Evolutionary conservation across 2,888 invertebrate species (phyloP).

Genomic region (Dryomyza anilis): DNA sequence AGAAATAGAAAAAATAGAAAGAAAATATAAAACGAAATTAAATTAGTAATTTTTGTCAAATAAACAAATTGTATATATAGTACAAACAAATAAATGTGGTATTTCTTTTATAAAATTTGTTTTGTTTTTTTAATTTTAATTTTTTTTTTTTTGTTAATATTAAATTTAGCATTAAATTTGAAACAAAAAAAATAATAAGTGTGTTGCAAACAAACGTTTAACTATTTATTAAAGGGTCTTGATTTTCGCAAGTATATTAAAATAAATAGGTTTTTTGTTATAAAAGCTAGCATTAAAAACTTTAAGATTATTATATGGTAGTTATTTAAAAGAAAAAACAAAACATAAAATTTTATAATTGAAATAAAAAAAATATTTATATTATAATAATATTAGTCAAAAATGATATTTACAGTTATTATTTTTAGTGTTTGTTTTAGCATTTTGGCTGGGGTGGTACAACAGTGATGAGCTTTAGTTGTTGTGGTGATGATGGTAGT

Average conservation of each 20-base stretch:
- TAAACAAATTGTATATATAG: slow-evolving; percentile 22
- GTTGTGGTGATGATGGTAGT: slow-evolving; percentile 28
- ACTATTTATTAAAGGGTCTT: slow-evolving; percentile 11
- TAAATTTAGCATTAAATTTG: slow-evolving; percentile 2
- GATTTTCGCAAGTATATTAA: too few species aligned
- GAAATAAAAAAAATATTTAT: too few species aligned
- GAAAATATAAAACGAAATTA: slow-evolving; percentile 19
- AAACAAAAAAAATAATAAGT: neutral
- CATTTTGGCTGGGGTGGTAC: slow-evolving; percentile 25
- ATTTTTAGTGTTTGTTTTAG: slow-evolving; percentile 43
- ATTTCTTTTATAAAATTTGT: slow-evolving; percentile 35
- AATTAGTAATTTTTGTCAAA: slow-evolving; percentile 8
- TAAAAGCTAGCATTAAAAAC: slow-evolving; percentile 5
- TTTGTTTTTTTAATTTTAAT: slow-evolving; percentile 31
- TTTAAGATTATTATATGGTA: too few species aligned
- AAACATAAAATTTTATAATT: neutral
- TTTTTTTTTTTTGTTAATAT: slow-evolving; percentile 9
- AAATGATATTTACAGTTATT: slow-evolving; percentile 55
- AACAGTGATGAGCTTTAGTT: slow-evolving; percentile 28
- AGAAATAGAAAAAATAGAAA: slow-evolving; percentile 27
- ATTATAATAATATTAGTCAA: slow-evolving; percentile 17
- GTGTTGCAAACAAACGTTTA: neutral
- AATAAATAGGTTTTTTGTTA: neutral
- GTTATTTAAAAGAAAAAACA: slow-evolving; percentile 12
- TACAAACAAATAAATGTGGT: slow-evolving; percentile 32